Base-by-base conservation (phyloP, 2,888 invertebrate genomes). In the Drosophila leonis region DNA sequence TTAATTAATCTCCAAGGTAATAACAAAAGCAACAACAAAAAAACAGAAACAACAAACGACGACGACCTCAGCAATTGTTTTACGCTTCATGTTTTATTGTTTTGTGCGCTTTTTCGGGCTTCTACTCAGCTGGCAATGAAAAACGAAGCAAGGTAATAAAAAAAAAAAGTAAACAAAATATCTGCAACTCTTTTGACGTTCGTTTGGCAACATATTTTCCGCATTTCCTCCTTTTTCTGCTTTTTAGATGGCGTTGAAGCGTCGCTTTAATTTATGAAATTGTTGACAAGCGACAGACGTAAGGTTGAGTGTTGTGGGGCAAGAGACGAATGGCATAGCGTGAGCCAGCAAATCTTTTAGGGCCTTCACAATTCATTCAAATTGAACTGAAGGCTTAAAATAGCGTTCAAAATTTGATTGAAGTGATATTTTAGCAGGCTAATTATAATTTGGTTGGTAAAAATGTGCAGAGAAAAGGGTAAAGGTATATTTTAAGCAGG, bases 1-100 rank as follows among this genome's bases (percentile, higher is more conserved):
- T 90, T 89, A 89, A 89, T 89, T 89, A 89, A 90, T 90, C 90
- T 89, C 89, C 89, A 84, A 88, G 89, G 89, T 90, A 89, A 89
- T 90, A 87, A 90, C 74, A 79, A 81, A 73, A 67, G 64, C 78
- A 68, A 72, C 61, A 65, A 42, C 54, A 46, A 52, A 52, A 48
- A 52, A 59, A 51, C 54, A 52, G 15, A 42, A 41, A 27, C 35
- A 62, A 51, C 48, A 52, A 62, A 48, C 51, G 51, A 48, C 51
- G 51, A 44, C 59, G 62, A 66, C 63, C 60, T 65, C 79, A 52
- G 33, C 88, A 89, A 87, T 89, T 89, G 83, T 78, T 78, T 78
- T 73, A 82, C 57, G 70, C 71, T 81, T 78, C 61, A 72, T 75
- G 78, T 83, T 83, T 83, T 78, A 83, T 89, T 87, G 82, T 89